phyloP scores from a whole-genome alignment of 2,888 invertebrate genomes.

The Taenaris catops region DNA sequence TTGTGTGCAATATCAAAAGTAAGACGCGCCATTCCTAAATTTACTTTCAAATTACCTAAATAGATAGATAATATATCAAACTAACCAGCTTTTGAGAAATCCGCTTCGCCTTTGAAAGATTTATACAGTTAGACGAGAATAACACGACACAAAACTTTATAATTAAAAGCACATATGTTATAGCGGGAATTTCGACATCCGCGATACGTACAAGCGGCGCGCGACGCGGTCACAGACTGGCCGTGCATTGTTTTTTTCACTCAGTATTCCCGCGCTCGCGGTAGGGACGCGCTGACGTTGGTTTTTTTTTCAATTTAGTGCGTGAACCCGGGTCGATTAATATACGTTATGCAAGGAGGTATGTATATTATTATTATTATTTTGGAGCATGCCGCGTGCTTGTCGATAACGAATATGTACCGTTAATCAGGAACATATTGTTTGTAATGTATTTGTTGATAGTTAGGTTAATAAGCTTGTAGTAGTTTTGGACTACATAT shows the following conservation, averaged over 20 bases:
- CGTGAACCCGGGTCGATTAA: constrained; percentile 33
- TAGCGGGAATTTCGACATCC: constrained; percentile 32
- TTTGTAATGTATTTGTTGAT: background rate
- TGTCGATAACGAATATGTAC: constrained; percentile 4
- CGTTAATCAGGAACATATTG: constrained; percentile 6
- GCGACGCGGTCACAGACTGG: constrained; percentile 49
- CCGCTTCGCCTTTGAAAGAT: constrained; percentile 6
- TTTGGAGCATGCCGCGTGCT: constrained; percentile 14
- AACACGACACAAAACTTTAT: constrained; percentile 20
- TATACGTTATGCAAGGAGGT: constrained; percentile 46
- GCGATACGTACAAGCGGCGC: constrained; percentile 39
- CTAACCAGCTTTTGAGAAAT: constrained; percentile 14
- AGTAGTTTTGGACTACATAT: no score
- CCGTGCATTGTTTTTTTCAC: constrained; percentile 30
- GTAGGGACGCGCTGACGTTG: constrained; percentile 40
- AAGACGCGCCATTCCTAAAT: no score
- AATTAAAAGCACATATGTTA: constrained; percentile 26
- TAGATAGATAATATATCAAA: no score
- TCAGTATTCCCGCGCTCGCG: constrained; percentile 38
- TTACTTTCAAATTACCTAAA: no score
- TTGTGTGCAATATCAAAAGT: no score
- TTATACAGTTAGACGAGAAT: constrained; percentile 4
- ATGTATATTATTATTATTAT: constrained; percentile 33
- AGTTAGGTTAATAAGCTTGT: constrained; percentile 8
- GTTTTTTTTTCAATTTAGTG: constrained; percentile 45